These are phyloP conservation scores for Toxotes jaculatrix DNA, from an alignment of 2,113 vertebrate species.

Conservation along the genomic window DNA sequence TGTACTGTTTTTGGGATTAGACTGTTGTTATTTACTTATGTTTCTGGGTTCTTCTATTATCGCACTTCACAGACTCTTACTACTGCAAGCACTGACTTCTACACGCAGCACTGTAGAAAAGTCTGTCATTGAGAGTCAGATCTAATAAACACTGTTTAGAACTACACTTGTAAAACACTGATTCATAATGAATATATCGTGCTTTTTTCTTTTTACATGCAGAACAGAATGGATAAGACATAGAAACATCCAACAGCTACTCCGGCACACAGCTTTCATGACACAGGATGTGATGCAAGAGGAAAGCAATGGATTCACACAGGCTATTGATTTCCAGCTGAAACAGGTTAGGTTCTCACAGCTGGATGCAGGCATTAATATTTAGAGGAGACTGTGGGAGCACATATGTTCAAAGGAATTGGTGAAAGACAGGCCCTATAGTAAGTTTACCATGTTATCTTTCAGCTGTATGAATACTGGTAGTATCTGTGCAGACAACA, in stretches of 20 bases:
- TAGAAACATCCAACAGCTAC: constrained; percentile 42
- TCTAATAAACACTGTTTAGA: neutral
- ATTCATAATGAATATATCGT: neutral
- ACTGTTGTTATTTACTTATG: neutral
- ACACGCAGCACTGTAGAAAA: neutral
- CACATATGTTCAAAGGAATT: constrained; percentile 66
- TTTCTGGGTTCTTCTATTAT: neutral
- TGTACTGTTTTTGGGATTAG: neutral
- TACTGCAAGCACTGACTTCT: neutral
- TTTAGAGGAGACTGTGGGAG: constrained; percentile 43
- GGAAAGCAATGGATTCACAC: constrained; percentile 74
- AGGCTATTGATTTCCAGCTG: constrained; percentile 65
- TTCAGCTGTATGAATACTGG: neutral
- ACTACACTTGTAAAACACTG: neutral
- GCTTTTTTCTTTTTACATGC: constrained; percentile 12
- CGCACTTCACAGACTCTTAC: neutral
- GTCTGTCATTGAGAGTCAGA: neutral
- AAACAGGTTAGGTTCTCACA: constrained; percentile 66
- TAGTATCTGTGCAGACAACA: constrained; percentile 2
- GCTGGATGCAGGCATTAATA: constrained; percentile 64
- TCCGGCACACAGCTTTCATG: constrained; percentile 55
- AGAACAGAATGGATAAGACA: constrained; percentile 32
- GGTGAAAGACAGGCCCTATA: constrained; percentile 24
- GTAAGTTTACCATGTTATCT: constrained; percentile 18
- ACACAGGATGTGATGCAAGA: constrained; percentile 76